Base-by-base conservation (phyloP, 2,113 vertebrate genomes). In the Speoplatyrhinus poulsoni region DNA sequence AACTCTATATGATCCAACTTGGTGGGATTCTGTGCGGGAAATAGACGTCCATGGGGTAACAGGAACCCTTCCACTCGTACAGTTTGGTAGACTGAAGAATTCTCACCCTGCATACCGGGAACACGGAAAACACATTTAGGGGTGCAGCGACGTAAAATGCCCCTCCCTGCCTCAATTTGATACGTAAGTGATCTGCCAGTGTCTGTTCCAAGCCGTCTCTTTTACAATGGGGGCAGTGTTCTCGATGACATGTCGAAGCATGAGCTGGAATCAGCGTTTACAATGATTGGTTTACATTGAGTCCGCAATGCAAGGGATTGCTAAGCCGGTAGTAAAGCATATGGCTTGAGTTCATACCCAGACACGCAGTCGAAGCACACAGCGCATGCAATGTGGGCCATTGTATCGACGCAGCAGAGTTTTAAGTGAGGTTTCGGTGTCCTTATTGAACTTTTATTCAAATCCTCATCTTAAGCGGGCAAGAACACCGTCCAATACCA, bases 41-140 rank as follows among this genome's bases (percentile, higher is more conserved):
- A 52, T n/a, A 19, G 53, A 36, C 48, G 60, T 72, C 67, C 64
- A 62, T 67, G 64, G 46, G 53, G 65, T 74, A 79, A 83, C 57
- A 33, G 53, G 47, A 80, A 64, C 47, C 72, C 60, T 66, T 55
- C 52, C 49, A 50, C 60, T 67, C 54, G 26, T 56, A 66, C 67
- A 65, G 54, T 56, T 62, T 49, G 62, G 74, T 61, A 62, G 63
- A 62, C 54, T 5, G 46, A 86, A 67, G 77, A 78, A 87, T 88
- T 76, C 62, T 47, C 76, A 75, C 62, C 62, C 81, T 56, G 52
- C 52, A 54, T 6, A 16, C 11, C 52, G 16, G 13, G 11, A 54
- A 13, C 13, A 54, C 15, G 52, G 52, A 54, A 54, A 12, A 52
- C 9, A 52, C 15, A n/a, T 52, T 13, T n/a, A 52, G 50, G 11